Evolutionary conservation across 2,888 invertebrate species (phyloP).

Genomic region (Electrophaes corylata): DNA sequence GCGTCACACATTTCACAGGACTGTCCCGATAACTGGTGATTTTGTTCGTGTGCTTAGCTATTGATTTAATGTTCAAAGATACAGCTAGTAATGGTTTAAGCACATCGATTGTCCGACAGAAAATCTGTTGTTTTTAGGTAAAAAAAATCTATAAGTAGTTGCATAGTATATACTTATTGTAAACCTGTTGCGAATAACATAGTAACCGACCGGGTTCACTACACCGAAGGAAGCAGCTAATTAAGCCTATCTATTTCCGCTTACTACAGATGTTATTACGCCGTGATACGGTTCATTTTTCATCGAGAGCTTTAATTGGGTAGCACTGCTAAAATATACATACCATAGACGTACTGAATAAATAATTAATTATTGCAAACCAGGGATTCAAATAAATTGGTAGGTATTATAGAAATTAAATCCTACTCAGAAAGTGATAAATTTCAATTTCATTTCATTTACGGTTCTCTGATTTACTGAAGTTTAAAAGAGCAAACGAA

Average conservation of each 20-base stretch:
- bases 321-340: no score
- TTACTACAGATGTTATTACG: no score
- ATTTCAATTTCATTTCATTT: conserved; percentile 7
- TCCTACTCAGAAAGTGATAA: not conserved
- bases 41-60: not conserved
- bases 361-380: not conserved
- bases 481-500: conserved; percentile 51
- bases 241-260: no score
- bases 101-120: no score
- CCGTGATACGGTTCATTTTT: not conserved
- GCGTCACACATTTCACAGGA: conserved; percentile 42
- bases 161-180: no score
- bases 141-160: no score
- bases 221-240: no score
- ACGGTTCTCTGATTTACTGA: conserved; percentile 42
- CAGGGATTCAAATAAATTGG: not conserved
- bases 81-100: no score
- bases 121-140: no score
- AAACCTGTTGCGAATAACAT: no score
- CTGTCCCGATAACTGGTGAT: conserved; percentile 10
- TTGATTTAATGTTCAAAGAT: no score
- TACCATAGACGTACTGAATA: not conserved
- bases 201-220: no score
- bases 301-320: not conserved
- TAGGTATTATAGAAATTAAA: not conserved